Conservation (phyloP, 2,113 vertebrate species). For the Nesoenas mayeri region DNA sequence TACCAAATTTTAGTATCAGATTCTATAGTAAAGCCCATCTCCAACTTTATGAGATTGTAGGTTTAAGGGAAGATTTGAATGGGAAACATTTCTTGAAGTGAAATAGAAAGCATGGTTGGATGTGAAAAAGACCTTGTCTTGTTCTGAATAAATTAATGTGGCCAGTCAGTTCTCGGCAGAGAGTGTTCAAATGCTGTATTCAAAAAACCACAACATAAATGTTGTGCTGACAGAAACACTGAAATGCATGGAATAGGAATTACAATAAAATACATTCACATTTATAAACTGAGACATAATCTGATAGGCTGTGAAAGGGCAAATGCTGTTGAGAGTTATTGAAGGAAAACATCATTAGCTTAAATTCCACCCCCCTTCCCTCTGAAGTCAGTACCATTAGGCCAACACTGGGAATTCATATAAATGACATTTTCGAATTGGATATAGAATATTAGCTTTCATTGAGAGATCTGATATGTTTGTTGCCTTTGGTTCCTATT, state of each 20-base stretch:
- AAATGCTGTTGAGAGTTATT: slow-evolving; percentile 21
- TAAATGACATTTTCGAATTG: slow-evolving; percentile 38
- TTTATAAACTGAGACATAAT: slow-evolving; percentile 27
- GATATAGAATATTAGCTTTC: slow-evolving; percentile 39
- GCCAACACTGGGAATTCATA: not conserved
- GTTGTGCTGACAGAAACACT: not conserved
- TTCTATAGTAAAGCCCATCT: not conserved
- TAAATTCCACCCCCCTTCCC: not conserved
- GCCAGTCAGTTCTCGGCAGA: not conserved
- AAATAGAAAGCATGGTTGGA: not conserved
- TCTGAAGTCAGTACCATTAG: not conserved
- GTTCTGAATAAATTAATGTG: not conserved
- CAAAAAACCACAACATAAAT: not conserved
- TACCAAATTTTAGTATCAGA: not conserved
- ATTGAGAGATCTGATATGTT: not conserved
- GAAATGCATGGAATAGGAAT: not conserved
- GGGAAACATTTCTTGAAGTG: not conserved
- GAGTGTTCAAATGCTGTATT: not conserved
- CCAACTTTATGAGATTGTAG: not conserved
- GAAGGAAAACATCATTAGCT: slow-evolving; percentile 20
- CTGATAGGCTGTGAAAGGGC: not conserved
- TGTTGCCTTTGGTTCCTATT: not conserved
- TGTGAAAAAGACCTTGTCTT: not conserved
- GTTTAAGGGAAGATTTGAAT: not conserved
- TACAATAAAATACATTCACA: not conserved